Evolutionary conservation across 64 coral and sea anemone species (phyloP), one percentile per base, ranked within the genome.

Genomic region (Pocillopora verrucosa): DNA sequence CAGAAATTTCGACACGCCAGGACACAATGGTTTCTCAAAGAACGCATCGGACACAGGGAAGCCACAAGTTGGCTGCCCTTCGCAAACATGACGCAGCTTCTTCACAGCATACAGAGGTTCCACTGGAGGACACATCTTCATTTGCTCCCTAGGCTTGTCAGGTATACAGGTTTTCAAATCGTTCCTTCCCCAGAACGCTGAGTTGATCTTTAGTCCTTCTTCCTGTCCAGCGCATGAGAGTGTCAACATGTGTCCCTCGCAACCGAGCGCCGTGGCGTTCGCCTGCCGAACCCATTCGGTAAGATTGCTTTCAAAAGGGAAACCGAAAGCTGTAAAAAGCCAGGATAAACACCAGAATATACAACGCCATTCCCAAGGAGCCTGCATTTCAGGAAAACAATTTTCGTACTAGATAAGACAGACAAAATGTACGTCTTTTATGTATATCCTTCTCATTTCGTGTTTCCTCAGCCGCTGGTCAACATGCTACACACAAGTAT

Each of bases 161-260:
- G 94, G 88, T 17, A 76, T 65, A 64, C 95, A 97, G 0, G 90
- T 88, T 34, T 61, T 84, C 16, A 92, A 74, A 67, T 90, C 91
- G 82, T 84, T 82, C 61, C 95, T 76, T 25, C 95, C 94, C 95
- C 95, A 97, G 73, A 97, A 97, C 1, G 87, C 95, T 0, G 92
- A 93, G 7, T 91, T 93, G 11, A 97, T 87, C 77, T 94, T 93
- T 1, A 97, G 90, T 9, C 95, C 95, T 73, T 93, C 92, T 65
- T 94, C 95, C 13, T 80, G 59, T 16, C 61, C 79, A 13, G 77
- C 83, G 76, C 95, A 97, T n/a, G 75, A 84, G 41, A 97, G 22
- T 5, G 67, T 38, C 9, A 91, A 77, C 72, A 79, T 83, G 59
- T 97, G 72, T 4, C 92, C 92, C 15, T 87, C 88, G 75, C 95